Evolutionary conservation across 1,140 invertebrate species (phyloP).

Genomic region (Pseudoatta argentina): DNA sequence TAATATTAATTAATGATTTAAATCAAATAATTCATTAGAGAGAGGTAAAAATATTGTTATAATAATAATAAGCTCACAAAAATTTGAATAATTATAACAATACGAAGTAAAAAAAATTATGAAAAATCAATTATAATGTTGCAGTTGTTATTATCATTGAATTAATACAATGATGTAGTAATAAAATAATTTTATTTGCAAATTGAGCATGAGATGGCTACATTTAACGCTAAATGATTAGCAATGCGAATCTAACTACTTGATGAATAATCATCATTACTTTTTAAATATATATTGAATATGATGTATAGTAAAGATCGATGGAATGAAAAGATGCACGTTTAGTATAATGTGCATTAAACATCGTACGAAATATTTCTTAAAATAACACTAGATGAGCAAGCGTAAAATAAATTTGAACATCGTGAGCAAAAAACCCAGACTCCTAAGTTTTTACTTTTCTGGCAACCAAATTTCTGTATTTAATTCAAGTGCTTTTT

Average conservation of each 20-base stretch:
- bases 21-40: neutral
- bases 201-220: constrained; percentile 9
- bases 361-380: constrained; percentile 16
- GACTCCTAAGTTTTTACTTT: constrained; percentile 76
- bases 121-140: neutral
- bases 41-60: neutral
- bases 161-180: constrained; percentile 18
- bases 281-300: neutral
- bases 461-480: constrained; percentile 85
- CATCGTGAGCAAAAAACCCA: constrained; percentile 10
- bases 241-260: neutral
- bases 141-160: neutral
- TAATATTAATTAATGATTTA: neutral
- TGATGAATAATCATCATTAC: neutral
- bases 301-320: constrained; percentile 11
- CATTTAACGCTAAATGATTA: constrained; percentile 37
- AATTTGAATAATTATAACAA: neutral
- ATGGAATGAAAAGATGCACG: constrained; percentile 4
- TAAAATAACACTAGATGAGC: neutral
- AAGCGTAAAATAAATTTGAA: constrained; percentile 33
- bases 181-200: constrained; percentile 48
- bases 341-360: constrained; percentile 20
- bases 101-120: constrained; percentile 5
- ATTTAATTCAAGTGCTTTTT: constrained; percentile 77
- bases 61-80: neutral